Conservation (phyloP, 2,113 vertebrate genomes). For the Phylloscopus trochiloides region DNA sequence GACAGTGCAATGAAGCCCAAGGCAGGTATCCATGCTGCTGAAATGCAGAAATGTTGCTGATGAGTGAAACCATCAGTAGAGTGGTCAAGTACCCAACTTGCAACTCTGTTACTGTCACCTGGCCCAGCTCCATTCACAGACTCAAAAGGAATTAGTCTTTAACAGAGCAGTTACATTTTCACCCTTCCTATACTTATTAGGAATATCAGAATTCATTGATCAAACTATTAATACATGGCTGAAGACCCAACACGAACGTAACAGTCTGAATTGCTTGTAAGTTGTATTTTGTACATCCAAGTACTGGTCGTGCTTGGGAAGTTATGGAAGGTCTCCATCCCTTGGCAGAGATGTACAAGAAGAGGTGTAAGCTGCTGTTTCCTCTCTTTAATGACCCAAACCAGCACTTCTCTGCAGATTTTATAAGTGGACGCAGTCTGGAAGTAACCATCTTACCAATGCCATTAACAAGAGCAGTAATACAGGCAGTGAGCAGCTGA, state of each 20-base stretch:
- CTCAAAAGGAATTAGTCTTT: not conserved
- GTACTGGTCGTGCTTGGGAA: not conserved
- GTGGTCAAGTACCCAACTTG: not conserved
- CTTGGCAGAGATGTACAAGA: not conserved
- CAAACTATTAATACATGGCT: not conserved
- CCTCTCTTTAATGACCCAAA: not conserved
- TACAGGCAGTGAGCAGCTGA: not conserved
- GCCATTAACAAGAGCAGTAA: not conserved
- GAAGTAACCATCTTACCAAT: not conserved
- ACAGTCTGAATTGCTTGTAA: not conserved
- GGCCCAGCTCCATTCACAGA: not conserved
- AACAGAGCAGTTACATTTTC: not conserved
- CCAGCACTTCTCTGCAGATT: not conserved
- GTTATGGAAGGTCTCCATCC: not conserved
- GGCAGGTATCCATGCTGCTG: not conserved
- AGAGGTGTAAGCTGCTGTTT: not conserved
- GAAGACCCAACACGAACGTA: not conserved
- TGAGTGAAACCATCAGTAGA: not conserved
- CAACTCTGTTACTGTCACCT: not conserved
- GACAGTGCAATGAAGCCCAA: not conserved
- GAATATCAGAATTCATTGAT: not conserved
- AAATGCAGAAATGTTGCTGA: not conserved
- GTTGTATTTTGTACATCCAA: not conserved
- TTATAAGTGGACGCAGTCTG: not conserved
- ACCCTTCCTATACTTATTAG: not conserved